A percentile compares a stretch with the other conserved stretches of the same genome.
Conservation (phyloP, 2,797 vertebrate species). For the Fringilla coelebs region DNA sequence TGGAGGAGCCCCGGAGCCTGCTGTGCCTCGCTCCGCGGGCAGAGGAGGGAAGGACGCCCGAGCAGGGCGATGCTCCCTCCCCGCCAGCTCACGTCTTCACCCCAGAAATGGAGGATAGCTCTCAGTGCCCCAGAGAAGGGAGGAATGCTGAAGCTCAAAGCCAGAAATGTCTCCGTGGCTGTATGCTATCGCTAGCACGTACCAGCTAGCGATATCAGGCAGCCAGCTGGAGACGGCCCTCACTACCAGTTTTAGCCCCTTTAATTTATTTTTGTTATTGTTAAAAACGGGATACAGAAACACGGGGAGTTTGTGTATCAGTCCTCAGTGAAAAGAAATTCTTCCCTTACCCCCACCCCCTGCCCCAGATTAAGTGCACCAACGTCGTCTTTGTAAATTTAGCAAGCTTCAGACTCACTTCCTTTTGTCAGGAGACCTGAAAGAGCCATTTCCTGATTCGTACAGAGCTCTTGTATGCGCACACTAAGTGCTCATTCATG, state of each 20-base stretch:
- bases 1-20: not conserved
- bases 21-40: accelerated
- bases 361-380: constrained; percentile 27
- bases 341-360: not conserved
- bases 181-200: not conserved
- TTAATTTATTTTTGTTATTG: not conserved
- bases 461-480: constrained; percentile 3
- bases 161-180: not conserved
- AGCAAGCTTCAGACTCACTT: constrained; percentile 46
- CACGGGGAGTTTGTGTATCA: not conserved
- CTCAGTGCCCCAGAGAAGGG: accelerated
- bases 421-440: constrained; percentile 44
- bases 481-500: constrained; percentile 27
- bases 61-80: not conserved
- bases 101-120: accelerated
- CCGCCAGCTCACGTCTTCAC: accelerated
- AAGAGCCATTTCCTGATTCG: constrained; percentile 57
- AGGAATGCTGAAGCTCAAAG: not conserved
- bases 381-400: not conserved
- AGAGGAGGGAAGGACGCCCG: accelerated
- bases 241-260: not conserved
- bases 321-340: not conserved
- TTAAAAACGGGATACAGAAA: not conserved
- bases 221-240: not conserved
- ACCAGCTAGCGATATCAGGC: not conserved